Evolutionary conservation across 2,113 vertebrate genomes (phyloP), one percentile per base, ranked within the genome.

Genomic region (Sialia sialis): DNA sequence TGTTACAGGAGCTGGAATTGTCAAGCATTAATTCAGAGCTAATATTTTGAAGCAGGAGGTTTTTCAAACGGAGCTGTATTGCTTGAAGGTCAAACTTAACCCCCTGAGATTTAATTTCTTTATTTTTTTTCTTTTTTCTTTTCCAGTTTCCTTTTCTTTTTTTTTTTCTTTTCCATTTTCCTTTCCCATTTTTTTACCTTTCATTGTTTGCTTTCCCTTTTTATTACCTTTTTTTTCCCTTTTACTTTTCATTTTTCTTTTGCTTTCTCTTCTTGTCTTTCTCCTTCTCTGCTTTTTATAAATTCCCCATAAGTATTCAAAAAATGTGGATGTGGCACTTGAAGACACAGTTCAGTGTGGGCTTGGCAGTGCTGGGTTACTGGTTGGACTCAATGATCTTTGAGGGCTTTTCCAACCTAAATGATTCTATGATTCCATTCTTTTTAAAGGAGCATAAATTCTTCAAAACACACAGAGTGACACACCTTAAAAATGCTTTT

Each of bases 51-150:
- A 85, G 38, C 22, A 89, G 19, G 11, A 77, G 66, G 16, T 94
- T 95, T 96, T 94, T 95, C 95, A 96, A 96, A 89, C 94, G 39
- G 16, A 82, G 21, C 11, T 20, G 2, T 44, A 79, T 75, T 75
- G 62, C 90, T 95, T 86, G 56, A 81, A 86, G 56, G 67, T 75
- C 51, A 95, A 30, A 67, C 4, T 82, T 73, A 95, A 67, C 5
- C 55, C 52, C 7, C 13, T 76, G 58, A 91, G 89, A 67, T 39
- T 66, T 64, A 30, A 4, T 63, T 76, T 60, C 34, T 9, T 11
- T 9, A 25, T 17, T 5, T 11, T 0, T 10, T 7, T 13, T 2
- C 3, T 0, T 4, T 2, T 3, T 20, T 2, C 2, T 5, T 7
- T 2, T 9, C 10, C 2, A 13, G 11, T 1, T 8, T 9, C 12